Conservation (phyloP, 2,797 vertebrate species). For the Microctenopoma lineatum region DNA sequence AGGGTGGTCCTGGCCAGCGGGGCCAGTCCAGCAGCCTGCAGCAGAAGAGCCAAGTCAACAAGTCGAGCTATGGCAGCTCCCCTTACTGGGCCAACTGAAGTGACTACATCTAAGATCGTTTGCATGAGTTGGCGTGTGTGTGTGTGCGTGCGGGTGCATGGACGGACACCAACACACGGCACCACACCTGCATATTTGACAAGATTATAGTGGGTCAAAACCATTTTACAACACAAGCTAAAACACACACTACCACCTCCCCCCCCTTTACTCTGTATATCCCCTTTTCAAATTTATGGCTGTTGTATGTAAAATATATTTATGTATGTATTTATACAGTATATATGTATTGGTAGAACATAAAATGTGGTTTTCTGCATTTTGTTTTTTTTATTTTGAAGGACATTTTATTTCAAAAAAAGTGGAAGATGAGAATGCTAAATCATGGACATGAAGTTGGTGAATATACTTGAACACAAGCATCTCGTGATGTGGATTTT, state of each 20-base stretch:
- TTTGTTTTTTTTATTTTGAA: slow-evolving; percentile 85
- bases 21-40: slow-evolving; percentile 93
- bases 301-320: slow-evolving; percentile 99
- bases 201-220: slow-evolving; percentile 77
- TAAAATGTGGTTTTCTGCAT: slow-evolving; percentile 90
- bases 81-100: slow-evolving; percentile 97
- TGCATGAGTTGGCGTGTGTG: not conserved
- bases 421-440: slow-evolving; percentile 79
- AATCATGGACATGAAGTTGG: slow-evolving; percentile 80
- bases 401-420: slow-evolving; percentile 83
- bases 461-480: slow-evolving; percentile 87
- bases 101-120: not conserved
- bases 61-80: slow-evolving; percentile 92
- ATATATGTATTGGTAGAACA: slow-evolving; percentile 95
- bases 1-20: slow-evolving; percentile 92
- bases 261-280: slow-evolving; percentile 85
- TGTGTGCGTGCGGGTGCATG: slow-evolving; percentile 11
- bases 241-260: slow-evolving; percentile 80
- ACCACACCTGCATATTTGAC: slow-evolving; percentile 72
- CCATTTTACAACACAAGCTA: slow-evolving; percentile 76
- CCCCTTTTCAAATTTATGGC: slow-evolving; percentile 91
- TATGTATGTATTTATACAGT: slow-evolving; percentile 99
- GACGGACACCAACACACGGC: slow-evolving; percentile 41
- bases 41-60: slow-evolving; percentile 98
- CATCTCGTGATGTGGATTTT: slow-evolving; percentile 84